Conservation (phyloP, 2,888 invertebrate genomes). For the Halictus quadricinctus region DNA sequence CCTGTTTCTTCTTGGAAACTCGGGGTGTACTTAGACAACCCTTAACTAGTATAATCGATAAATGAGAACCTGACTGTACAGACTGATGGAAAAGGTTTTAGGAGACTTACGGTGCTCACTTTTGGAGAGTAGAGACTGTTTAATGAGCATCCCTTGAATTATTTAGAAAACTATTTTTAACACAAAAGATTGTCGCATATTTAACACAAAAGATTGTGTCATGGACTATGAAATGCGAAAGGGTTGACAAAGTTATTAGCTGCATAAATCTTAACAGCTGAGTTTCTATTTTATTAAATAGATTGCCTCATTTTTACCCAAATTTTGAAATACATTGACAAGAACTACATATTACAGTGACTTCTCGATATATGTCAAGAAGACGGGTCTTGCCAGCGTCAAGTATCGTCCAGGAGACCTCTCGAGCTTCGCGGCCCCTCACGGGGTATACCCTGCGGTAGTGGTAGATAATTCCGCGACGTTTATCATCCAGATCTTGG, state of each 20-base stretch:
- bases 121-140: neutral
- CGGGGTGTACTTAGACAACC: neutral
- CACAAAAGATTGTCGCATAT: neutral
- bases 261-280: neutral
- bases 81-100: neutral
- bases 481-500: no score
- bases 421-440: no score
- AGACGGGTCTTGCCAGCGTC: no score
- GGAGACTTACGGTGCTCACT: neutral
- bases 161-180: no score
- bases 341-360: no score
- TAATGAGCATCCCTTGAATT: neutral
- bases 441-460: no score
- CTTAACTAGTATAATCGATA: conserved; percentile 5
- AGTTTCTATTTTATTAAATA: neutral
- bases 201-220: no score
- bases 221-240: neutral
- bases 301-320: neutral
- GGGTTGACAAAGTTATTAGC: neutral
- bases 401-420: no score
- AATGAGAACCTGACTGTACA: neutral
- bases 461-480: no score
- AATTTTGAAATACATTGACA: neutral
- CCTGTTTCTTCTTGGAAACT: neutral
- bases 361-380: no score